Conservation (phyloP, 92 coral and sea anemone species). For the Zoanthus gigantus region DNA sequence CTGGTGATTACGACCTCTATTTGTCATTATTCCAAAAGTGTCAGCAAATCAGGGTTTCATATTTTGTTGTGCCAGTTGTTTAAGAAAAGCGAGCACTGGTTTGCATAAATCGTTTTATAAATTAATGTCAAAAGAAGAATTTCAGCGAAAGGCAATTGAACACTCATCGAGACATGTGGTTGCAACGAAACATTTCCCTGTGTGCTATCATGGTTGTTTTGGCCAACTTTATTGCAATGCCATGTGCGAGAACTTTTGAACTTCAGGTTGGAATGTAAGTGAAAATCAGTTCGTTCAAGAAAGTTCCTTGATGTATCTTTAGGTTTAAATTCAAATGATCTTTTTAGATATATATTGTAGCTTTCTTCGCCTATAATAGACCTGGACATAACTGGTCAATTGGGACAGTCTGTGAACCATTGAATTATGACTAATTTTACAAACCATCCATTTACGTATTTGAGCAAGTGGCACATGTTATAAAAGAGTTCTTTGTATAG, state of each 20-base stretch:
- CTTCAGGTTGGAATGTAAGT: slow-evolving; percentile 3
- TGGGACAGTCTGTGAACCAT: not conserved
- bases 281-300: not conserved
- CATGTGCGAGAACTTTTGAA: not conserved
- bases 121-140: not conserved
- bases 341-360: not conserved
- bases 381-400: not conserved
- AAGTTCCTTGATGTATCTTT: not conserved
- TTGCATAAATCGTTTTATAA: not conserved
- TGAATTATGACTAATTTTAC: not conserved
- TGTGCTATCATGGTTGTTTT: not conserved
- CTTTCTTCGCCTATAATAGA: not conserved
- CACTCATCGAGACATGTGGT: not conserved
- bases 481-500: not conserved
- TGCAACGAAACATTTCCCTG: not conserved
- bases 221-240: not conserved
- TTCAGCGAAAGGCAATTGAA: not conserved
- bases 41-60: not conserved
- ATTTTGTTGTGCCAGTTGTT: slow-evolving; percentile 6
- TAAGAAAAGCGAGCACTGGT: not conserved
- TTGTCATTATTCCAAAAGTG: not conserved
- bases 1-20: not conserved
- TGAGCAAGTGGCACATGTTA: not conserved
- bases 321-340: not conserved
- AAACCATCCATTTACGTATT: not conserved